phyloP scores from a whole-genome alignment of 1,140 invertebrate species.

The Drosophila funebris region DNA sequence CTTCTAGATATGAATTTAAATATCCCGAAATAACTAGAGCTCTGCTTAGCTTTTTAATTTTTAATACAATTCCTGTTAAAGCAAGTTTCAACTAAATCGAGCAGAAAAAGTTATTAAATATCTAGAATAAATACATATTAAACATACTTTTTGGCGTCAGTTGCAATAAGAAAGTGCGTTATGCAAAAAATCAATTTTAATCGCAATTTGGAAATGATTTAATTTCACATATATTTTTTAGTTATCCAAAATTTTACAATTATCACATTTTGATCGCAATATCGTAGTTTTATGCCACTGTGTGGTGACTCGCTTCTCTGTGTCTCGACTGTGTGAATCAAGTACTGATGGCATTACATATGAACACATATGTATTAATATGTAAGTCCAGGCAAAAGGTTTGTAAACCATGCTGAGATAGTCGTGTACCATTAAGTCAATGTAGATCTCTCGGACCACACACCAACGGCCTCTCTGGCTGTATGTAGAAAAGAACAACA shows the following conservation, averaged over 20 bases:
- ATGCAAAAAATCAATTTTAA: no score
- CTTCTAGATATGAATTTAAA: no score
- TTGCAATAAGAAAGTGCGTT: no score
- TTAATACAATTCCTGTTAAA: no score
- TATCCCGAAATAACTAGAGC: no score
- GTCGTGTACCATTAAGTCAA: conserved; percentile 23
- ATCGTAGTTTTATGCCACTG: conserved; percentile 46
- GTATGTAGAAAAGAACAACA: conserved; percentile 33
- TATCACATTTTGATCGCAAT: conserved; percentile 22
- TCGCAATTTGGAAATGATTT: no score
- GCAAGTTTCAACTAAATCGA: no score
- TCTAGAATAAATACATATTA: no score
- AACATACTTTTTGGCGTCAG: no score
- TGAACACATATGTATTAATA: conserved; percentile 28
- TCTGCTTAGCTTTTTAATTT: no score
- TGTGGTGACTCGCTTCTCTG: conserved; percentile 49
- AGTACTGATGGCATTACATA: conserved; percentile 24
- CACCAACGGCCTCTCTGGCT: conserved; percentile 30
- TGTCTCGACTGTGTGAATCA: conserved; percentile 28
- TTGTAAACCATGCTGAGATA: conserved; percentile 64
- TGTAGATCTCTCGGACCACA: conserved; percentile 41
- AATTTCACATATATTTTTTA: no score
- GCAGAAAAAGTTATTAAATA: no score
- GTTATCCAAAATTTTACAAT: background rate
- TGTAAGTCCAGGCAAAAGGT: conserved; percentile 63